Percentiles rank a stretch among this genome's conserved stretches.
These are phyloP conservation scores for Marisa cornuarietis DNA, from an alignment of 1,140 invertebrate species.

Conservation along the genomic window DNA sequence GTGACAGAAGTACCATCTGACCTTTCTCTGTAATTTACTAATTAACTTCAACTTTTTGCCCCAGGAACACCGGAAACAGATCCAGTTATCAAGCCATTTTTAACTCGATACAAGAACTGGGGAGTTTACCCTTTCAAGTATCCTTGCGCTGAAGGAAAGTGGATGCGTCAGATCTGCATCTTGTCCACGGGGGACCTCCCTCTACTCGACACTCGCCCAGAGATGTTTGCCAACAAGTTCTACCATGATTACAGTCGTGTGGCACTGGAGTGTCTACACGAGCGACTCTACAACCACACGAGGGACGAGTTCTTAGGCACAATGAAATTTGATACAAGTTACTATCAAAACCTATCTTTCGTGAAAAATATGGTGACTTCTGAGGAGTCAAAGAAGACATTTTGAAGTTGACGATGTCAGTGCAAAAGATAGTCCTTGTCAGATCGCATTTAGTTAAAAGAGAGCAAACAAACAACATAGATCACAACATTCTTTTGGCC, in stretches of 20 bases:
- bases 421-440: neutral
- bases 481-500: too few species aligned
- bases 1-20: neutral
- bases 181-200: constrained; percentile 47
- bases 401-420: too few species aligned
- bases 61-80: constrained; percentile 27
- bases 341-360: too few species aligned
- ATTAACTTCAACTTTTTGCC: constrained; percentile 23
- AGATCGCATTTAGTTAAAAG: too few species aligned
- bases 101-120: too few species aligned
- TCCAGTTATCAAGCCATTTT: too few species aligned
- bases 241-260: constrained; percentile 46
- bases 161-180: too few species aligned
- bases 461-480: too few species aligned
- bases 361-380: too few species aligned
- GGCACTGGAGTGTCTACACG: constrained; percentile 56
- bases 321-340: neutral
- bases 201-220: constrained; percentile 25
- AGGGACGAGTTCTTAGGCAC: constrained; percentile 34
- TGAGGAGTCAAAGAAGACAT: too few species aligned
- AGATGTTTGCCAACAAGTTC: constrained; percentile 63
- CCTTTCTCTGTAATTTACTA: constrained; percentile 20
- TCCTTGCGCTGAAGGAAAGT: too few species aligned
- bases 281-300: constrained; percentile 44
- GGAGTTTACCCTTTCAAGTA: too few species aligned